Conservation (phyloP, 2,888 invertebrate species). For the Macrophya alboannulata region DNA sequence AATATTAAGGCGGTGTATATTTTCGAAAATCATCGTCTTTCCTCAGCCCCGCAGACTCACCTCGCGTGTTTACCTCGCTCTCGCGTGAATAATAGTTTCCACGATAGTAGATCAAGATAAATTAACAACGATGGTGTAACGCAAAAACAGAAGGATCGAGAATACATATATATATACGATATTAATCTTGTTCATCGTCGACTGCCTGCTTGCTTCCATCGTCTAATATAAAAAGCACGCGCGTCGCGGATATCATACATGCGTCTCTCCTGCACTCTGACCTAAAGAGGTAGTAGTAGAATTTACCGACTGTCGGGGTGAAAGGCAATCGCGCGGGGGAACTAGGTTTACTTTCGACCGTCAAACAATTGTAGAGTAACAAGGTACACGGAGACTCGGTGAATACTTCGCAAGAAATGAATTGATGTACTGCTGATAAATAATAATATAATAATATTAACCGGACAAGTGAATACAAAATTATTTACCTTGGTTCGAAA, state of each 20-base stretch:
- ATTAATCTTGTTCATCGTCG: background rate
- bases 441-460: background rate
- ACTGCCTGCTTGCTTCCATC: background rate
- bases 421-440: too few relatives aligned
- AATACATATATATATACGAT: background rate
- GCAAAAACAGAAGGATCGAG: background rate
- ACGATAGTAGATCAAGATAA: background rate
- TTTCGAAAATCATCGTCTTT: background rate
- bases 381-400: background rate
- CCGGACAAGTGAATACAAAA: background rate
- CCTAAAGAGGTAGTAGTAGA: background rate
- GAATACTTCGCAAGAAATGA: background rate
- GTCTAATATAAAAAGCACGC: background rate
- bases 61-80: background rate
- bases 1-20: background rate
- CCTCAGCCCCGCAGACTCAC: background rate
- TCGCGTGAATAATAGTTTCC: background rate
- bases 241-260: background rate
- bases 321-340: background rate
- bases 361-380: background rate
- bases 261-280: background rate
- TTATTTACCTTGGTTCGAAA: conserved; percentile 43
- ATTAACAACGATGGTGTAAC: background rate
- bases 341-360: background rate
- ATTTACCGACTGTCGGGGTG: background rate